Percentiles rank a stretch among this genome's conserved stretches.
Evolutionary conservation across 2,888 invertebrate genomes (phyloP).

Genomic region (Theretra japonica): DNA sequence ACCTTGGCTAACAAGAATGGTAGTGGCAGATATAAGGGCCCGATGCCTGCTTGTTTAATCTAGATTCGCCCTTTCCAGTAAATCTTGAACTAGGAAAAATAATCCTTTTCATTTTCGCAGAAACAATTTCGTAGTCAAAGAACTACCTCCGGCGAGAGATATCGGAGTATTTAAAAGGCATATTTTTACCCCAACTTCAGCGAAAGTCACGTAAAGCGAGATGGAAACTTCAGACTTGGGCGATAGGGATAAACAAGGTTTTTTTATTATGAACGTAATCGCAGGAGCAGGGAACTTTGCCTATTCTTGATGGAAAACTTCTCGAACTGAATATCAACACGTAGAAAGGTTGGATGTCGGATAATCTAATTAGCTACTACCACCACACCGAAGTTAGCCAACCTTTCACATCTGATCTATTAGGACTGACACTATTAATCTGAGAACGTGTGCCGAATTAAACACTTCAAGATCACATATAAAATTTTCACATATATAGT

Average conservation of each 20-base stretch:
- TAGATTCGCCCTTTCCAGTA: not conserved
- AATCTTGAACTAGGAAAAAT: not conserved
- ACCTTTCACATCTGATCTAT: not conserved
- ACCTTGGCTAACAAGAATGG: too few relatives aligned
- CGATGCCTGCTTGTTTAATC: too few relatives aligned
- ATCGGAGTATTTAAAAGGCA: not conserved
- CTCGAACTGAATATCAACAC: constrained; percentile 9
- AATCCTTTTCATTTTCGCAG: not conserved
- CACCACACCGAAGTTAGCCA: not conserved
- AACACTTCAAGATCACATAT: too few relatives aligned
- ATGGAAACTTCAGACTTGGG: constrained; percentile 39
- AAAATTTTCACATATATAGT: too few relatives aligned
- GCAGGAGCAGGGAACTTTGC: constrained; percentile 8
- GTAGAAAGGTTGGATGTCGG: not conserved
- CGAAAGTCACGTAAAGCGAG: constrained; percentile 39
- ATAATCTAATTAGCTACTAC: constrained; percentile 14
- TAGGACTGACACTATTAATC: not conserved
- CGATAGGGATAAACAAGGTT: constrained; percentile 41
- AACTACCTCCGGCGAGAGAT: not conserved
- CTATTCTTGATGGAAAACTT: constrained; percentile 24
- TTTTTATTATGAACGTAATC: constrained; percentile 35
- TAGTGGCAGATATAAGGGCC: too few relatives aligned
- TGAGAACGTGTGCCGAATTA: not conserved
- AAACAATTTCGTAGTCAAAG: not conserved
- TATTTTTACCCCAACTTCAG: constrained; percentile 22